Evolutionary conservation across 2,113 vertebrate genomes (phyloP), one percentile per base, ranked within the genome.

Genomic region (Dromaius novaehollandiae): DNA sequence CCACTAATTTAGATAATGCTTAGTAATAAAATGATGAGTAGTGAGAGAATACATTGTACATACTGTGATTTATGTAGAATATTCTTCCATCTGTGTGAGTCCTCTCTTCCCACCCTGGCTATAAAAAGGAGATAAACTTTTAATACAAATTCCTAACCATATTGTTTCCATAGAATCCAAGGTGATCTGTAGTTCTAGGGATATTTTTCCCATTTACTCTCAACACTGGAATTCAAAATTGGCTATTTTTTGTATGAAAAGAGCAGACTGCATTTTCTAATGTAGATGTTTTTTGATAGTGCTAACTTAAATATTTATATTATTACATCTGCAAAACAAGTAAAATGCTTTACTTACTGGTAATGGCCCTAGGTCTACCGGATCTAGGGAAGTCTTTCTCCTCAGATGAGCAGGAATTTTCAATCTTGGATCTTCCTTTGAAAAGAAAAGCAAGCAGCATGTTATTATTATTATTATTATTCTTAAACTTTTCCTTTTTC

Each of bases 31-130:
- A 56, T 19, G 0, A 71, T 21, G 18, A 82, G 4, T 24, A 44
- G 28, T 16, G 9, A 22, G 24, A 80, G n/a, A 82, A 74, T 20
- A 75, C 4, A 30, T 24, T 40, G 68, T 83, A 98, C 99, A 11
- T 98, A 99, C 99, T 99, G 97, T 99, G 99, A 97, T 99, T 99
- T 90, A 99, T 99, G 98, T 99, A 99, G 98, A 99, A 99, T 96
- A 99, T 98, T 94, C 99, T 98, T 91, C 99, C 99, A 66, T 99
- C 99, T 46, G 98, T 98, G 96, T 99, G 99, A 81, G 99, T 98
- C 89, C 99, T 98, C 96, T 99, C 99, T 96, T 99, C 99, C 99
- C 99, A 99, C 14, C 99, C 99, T 96, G 99, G 99, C 99, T 99
- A 89, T 32, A 95, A 96, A 21, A 83, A 96, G 22, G 91, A 78